Evolutionary conservation across 2,797 vertebrate species (phyloP).

Genomic region (Rhinella marina): DNA sequence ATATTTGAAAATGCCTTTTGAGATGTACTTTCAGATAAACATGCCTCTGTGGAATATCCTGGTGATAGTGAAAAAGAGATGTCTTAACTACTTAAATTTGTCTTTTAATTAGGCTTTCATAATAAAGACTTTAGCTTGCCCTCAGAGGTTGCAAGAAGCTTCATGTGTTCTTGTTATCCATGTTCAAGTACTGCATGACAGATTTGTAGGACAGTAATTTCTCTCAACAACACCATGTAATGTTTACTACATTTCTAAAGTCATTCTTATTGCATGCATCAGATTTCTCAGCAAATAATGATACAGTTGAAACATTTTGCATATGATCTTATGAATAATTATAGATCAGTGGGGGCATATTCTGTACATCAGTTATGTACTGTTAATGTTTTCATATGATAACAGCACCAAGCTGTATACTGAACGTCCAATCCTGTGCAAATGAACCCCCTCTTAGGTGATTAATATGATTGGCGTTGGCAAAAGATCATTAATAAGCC

Average conservation of each 20-base stretch:
- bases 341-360: background rate
- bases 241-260: background rate
- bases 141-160: slow-evolving; percentile 24
- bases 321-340: background rate
- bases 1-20: slow-evolving; percentile 47
- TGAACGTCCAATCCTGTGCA: background rate
- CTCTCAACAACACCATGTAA: slow-evolving; percentile 57
- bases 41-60: background rate
- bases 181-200: slow-evolving; percentile 53
- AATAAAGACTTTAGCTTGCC: slow-evolving; percentile 31
- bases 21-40: slow-evolving; percentile 46
- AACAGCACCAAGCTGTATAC: background rate
- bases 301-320: background rate
- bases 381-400: background rate
- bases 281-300: background rate
- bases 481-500: background rate
- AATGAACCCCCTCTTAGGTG: background rate
- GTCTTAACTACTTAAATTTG: slow-evolving; percentile 14
- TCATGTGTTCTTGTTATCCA: slow-evolving; percentile 63
- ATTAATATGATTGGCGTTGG: background rate
- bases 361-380: background rate
- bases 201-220: slow-evolving; percentile 69
- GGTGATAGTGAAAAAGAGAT: slow-evolving; percentile 3
- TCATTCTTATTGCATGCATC: background rate
- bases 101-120: slow-evolving; percentile 45